A percentile compares a stretch with the other conserved stretches of the same genome.
These are phyloP conservation scores for Melanostigma gelatinosum DNA, from an alignment of 2,113 vertebrate genomes.

Conservation along the genomic window DNA sequence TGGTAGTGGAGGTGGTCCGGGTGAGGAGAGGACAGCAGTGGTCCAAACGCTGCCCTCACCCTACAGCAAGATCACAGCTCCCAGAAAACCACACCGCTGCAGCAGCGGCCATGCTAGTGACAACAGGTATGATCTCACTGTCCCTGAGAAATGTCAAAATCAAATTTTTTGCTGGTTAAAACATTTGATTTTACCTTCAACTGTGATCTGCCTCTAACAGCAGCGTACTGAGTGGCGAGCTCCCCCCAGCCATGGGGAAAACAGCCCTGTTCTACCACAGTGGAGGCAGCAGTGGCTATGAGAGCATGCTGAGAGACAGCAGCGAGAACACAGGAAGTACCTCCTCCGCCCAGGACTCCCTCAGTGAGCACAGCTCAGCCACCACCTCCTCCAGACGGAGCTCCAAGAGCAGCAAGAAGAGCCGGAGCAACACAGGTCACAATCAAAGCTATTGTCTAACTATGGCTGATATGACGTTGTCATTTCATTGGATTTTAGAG, in stretches of 20 bases:
- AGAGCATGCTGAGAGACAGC: constrained; percentile 98
- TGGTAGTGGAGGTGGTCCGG: constrained; percentile 45
- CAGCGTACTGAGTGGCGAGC: constrained; percentile 96
- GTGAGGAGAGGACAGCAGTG: constrained; percentile 84
- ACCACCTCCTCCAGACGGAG: constrained; percentile 90
- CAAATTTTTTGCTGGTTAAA: background rate
- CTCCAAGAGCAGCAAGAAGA: constrained; percentile 94
- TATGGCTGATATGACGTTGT: background rate
- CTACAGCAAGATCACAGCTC: constrained; percentile 98
- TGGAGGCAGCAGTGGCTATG: constrained; percentile 96
- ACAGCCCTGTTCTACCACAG: constrained; percentile 98
- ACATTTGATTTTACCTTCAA: background rate
- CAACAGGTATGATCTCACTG: constrained; percentile 77
- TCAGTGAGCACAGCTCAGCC: constrained; percentile 95
- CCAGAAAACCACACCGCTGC: constrained; percentile 92
- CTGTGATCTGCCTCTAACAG: constrained; percentile 78
- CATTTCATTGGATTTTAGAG: background rate
- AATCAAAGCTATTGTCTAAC: background rate
- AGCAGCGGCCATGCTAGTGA: constrained; percentile 98
- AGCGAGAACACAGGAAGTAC: constrained; percentile 96
- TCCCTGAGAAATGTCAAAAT: background rate
- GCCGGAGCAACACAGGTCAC: constrained; percentile 89
- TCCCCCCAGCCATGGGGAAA: constrained; percentile 98
- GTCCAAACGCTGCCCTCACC: constrained; percentile 92
- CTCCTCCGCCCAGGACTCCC: constrained; percentile 95